A percentile compares a stretch with the other conserved stretches of the same genome.
Evolutionary conservation across 2,888 invertebrate genomes (phyloP).

Genomic region (Helobdella robusta): DNA sequence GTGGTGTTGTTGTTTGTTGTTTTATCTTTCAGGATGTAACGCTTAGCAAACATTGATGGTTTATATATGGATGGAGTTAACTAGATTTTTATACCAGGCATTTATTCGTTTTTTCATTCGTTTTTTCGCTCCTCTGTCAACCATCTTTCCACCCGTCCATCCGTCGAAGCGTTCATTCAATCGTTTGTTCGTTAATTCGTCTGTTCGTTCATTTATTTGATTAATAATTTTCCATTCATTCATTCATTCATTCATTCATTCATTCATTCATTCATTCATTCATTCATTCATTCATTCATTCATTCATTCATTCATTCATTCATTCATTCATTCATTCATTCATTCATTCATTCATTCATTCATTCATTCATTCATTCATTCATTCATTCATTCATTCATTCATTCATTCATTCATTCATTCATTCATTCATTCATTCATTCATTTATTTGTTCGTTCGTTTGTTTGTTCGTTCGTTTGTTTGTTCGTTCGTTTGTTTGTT

Average conservation of each 20-base stretch:
- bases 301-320: not conserved
- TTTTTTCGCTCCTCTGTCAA: not conserved
- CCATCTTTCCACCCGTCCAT: conserved; percentile 1
- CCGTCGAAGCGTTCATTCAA: not conserved
- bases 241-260: not conserved
- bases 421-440: not conserved
- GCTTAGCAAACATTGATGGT: not conserved
- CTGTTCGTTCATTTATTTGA: not conserved
- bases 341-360: not conserved
- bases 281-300: not conserved
- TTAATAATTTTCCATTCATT: not conserved
- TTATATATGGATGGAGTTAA: not conserved
- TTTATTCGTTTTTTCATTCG: not conserved
- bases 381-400: not conserved
- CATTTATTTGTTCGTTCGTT: no score
- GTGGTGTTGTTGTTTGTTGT: no score
- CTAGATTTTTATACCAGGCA: not conserved
- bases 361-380: not conserved
- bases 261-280: not conserved
- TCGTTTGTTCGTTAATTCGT: not conserved
- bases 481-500: no score
- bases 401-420: not conserved
- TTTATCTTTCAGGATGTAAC: no score
- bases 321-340: not conserved
- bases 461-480: no score